Base-by-base conservation (phyloP, 2,113 vertebrate species). In the Murina feae region DNA sequence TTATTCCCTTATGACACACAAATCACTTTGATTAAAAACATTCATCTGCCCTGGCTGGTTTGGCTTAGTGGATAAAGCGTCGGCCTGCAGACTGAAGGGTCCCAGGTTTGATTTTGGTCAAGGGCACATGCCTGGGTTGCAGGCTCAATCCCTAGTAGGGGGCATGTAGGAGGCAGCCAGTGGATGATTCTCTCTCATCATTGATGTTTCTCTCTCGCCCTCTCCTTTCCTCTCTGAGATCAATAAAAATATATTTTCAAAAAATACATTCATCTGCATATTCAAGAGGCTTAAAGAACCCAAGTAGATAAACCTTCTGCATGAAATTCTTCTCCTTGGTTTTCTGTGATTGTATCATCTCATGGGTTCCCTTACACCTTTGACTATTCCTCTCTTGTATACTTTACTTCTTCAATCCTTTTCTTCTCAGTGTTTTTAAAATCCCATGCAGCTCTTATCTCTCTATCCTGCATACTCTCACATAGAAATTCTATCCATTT, bases 11-110 rank as follows among this genome's bases (percentile, higher is more conserved):
- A 91, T 47, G 39, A 92, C 20, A 60, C 4, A 81, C 2, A 63
- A 69, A 55, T 58, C 32, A 76, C 58, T 81, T 92, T 92, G 12
- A 94, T 75, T 58, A 37, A 85, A 93, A 93, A 68, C 65, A 82
- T 68, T 78, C 65, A 80, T 76, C 30, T 51, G 5, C 5, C 49
- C 49, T 49, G 49, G 49, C 14, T 49, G 49, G 49, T 49, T 49
- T 49, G 49, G 49, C 14, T 49, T 1, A 49, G 14, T 49, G 49
- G 49, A 49, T 49, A 49, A 17, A 49, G 49, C 1, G 14, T 49
- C 14, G 14, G 14, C 49, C 13, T 49, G 14, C 49, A 49, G 49
- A 49, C 49, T 49, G 49, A 49, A 49, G 49, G 14, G 49, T 49
- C 49, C 49, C 49, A 49, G 49, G 13, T 49, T 49, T 4, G 14